phyloP scores from a whole-genome alignment of 2,797 vertebrate genomes.

The Melanotaenia trifasciata region DNA sequence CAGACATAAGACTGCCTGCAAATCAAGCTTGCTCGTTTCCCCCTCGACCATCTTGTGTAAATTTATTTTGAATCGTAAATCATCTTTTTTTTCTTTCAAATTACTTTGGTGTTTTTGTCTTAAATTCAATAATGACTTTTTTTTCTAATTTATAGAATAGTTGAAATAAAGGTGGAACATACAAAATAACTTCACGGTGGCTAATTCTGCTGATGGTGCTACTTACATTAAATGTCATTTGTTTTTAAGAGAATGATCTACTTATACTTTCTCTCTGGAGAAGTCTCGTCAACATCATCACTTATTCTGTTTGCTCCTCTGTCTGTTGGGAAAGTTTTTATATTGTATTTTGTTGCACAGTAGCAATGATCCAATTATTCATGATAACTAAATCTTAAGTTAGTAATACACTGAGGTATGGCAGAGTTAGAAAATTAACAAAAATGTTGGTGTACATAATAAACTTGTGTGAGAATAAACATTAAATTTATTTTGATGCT shows the following conservation, averaged over 20 bases:
- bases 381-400: not conserved
- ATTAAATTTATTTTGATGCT: too few relatives aligned
- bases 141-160: slow-evolving; percentile 73
- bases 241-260: slow-evolving; percentile 77
- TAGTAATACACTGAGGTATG: not conserved
- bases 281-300: slow-evolving; percentile 11
- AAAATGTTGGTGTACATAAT: not conserved
- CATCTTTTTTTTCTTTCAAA: slow-evolving; percentile 49
- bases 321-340: not conserved
- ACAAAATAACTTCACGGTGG: slow-evolving; percentile 68
- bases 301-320: slow-evolving; percentile 13
- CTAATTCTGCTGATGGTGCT: slow-evolving; percentile 73
- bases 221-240: slow-evolving; percentile 68
- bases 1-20: slow-evolving; percentile 52
- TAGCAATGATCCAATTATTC: not conserved
- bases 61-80: slow-evolving; percentile 73
- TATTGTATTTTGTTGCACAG: slow-evolving; percentile 14
- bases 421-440: not conserved
- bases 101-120: slow-evolving; percentile 63
- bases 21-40: slow-evolving; percentile 49
- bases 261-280: slow-evolving; percentile 29
- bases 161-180: slow-evolving; percentile 58
- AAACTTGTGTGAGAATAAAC: not conserved
- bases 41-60: slow-evolving; percentile 38
- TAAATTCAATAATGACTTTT: slow-evolving; percentile 64